Evolutionary conservation across 2,113 vertebrate genomes (phyloP).

Genomic region (Cairina moschata): DNA sequence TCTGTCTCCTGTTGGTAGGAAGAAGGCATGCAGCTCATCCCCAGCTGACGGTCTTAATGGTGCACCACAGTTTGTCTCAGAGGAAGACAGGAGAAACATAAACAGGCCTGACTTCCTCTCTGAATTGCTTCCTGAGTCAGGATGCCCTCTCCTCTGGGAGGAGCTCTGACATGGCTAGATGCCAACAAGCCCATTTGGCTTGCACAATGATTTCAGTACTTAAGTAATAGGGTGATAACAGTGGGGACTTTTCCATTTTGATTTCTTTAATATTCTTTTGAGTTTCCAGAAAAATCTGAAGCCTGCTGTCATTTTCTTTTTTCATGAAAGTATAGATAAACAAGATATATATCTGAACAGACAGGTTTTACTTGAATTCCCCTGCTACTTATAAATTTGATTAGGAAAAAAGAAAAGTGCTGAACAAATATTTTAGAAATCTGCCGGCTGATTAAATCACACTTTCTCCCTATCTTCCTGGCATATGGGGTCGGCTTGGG

Average conservation of each 20-base stretch:
- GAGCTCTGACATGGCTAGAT: background rate
- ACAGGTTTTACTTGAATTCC: constrained; percentile 35
- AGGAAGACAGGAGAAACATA: background rate
- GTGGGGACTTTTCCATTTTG: background rate
- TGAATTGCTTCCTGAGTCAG: background rate
- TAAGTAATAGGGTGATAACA: background rate
- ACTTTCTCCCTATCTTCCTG: constrained; percentile 22
- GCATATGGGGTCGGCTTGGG: background rate
- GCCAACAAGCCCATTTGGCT: background rate
- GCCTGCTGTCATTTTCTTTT: background rate
- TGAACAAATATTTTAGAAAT: constrained; percentile 53
- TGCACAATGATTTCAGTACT: background rate
- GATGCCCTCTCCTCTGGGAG: background rate
- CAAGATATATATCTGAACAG: background rate
- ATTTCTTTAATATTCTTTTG: background rate
- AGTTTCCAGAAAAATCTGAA: background rate
- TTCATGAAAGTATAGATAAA: background rate
- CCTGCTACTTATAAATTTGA: constrained; percentile 16
- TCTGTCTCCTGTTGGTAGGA: background rate
- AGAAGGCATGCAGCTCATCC: background rate
- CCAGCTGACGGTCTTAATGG: background rate
- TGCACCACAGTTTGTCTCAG: background rate
- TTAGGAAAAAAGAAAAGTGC: constrained; percentile 4
- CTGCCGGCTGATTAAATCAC: constrained; percentile 32
- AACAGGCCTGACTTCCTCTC: background rate